Percentiles rank a stretch among this genome's conserved stretches.
These are phyloP conservation scores for Conus ventricosus DNA, from an alignment of 1,140 invertebrate species.

Conservation along the genomic window DNA sequence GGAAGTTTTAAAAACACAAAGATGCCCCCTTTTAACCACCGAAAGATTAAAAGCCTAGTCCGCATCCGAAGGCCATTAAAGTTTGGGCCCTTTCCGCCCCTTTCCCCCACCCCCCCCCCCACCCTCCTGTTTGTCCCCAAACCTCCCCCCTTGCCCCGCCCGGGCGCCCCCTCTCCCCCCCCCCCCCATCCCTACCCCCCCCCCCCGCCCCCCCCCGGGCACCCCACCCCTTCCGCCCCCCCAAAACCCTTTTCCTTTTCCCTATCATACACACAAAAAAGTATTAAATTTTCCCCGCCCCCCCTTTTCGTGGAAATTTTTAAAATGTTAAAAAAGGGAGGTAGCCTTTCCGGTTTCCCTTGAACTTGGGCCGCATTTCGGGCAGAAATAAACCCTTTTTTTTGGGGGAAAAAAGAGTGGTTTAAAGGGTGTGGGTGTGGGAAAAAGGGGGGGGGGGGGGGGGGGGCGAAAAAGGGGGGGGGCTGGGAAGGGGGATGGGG, in stretches of 20 bases:
- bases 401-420: no score
- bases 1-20: slow-evolving; percentile 20
- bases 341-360: no score
- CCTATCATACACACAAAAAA: slow-evolving; percentile 14
- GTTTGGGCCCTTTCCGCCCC: background rate
- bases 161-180: background rate
- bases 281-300: background rate
- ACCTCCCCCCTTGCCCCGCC: no score
- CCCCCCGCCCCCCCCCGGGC: background rate
- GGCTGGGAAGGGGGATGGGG: no score
- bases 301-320: background rate
- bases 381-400: no score
- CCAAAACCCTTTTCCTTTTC: background rate
- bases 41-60: background rate
- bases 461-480: no score
- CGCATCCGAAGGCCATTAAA: background rate
- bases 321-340: background rate
- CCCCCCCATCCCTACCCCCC: background rate
- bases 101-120: background rate
- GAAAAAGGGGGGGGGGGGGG: no score
- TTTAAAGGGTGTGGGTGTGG: no score
- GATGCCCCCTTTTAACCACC: background rate
- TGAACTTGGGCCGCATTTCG: no score
- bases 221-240: background rate
- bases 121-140: background rate